Evolutionary conservation across 1,140 invertebrate genomes (phyloP), one percentile per base, ranked within the genome.

Genomic region (Trichoplusia ni): DNA sequence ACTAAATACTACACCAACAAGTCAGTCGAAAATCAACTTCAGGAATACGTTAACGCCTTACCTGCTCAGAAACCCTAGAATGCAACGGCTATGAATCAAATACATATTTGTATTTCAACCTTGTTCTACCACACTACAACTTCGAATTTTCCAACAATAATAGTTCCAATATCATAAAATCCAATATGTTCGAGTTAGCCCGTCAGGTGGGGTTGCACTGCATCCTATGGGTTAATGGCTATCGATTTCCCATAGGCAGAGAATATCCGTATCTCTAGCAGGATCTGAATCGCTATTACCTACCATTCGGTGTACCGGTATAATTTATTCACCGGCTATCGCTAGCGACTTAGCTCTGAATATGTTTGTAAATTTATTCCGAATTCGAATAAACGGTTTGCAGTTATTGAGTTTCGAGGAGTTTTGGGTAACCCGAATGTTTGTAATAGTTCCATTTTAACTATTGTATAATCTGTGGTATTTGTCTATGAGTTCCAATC

Each of bases 191-290:
- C 35, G 19, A 38, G 37, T 38, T 54, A 13, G 40, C 11, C 35
- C 33, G 40, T 35, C 31, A 38, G 51, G 19, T 21, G 18, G 33
- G 51, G n/a, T 38, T 25, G 23, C 19, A 53, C 4, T 54, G 51
- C 51, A 54, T 54, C 44, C 51, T 54, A 40, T 38, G 27, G n/a
- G 51, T 35, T 54, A 54, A 54, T 54, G 51, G 51, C 7, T 27
- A 54, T 54, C 51, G 51, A 54, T 54, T 54, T 38, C 14, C 51
- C 21, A 54, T 40, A 25, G 51, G 51, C 33, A 2, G 14, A 13
- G 13, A 11, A 8, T 40, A 16, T 23, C 13, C 7, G 21, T 54
- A 40, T 38, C 51, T 40, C 33, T 1, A 25, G 0, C n/a, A 13
- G 21, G 21, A 54, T 38, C 21, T 51, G 27, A 19, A 35, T 29